These are phyloP conservation scores for Apocheima hispidaria DNA, from an alignment of 2,888 invertebrate species.

Conservation along the genomic window DNA sequence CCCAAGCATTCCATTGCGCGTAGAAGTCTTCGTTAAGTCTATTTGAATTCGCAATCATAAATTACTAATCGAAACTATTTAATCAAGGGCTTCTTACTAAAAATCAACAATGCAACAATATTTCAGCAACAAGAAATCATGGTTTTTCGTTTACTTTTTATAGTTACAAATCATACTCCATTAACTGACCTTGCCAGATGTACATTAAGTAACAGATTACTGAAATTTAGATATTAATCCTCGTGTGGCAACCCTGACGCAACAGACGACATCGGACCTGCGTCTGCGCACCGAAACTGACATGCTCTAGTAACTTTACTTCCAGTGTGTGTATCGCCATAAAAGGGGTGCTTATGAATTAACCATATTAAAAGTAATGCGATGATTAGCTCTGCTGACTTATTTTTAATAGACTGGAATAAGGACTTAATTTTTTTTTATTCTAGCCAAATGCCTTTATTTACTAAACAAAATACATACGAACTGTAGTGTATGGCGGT, in stretches of 20 bases:
- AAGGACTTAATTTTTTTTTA: too few relatives aligned
- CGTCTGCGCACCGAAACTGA: conserved; percentile 58
- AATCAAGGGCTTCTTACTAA: background rate
- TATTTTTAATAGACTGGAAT: too few relatives aligned
- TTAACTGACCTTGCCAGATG: conserved; percentile 66
- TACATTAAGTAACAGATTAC: conserved; percentile 67
- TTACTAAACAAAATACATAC: too few relatives aligned
- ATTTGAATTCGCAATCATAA: background rate
- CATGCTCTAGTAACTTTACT: conserved; percentile 72
- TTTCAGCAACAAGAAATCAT: conserved; percentile 31
- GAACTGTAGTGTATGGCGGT: too few relatives aligned
- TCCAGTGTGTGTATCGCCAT: conserved; percentile 27
- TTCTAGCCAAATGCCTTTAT: too few relatives aligned
- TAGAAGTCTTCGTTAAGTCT: too few relatives aligned
- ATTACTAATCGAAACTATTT: background rate
- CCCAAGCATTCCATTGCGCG: too few relatives aligned
- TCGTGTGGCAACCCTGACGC: conserved; percentile 64
- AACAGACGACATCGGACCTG: conserved; percentile 63
- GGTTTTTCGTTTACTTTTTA: conserved; percentile 16
- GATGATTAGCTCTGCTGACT: too few relatives aligned
- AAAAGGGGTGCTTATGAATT: conserved; percentile 29
- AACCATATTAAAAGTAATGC: too few relatives aligned
- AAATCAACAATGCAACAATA: background rate
- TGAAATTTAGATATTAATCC: conserved; percentile 76
- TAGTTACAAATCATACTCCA: conserved; percentile 47